phyloP scores from a whole-genome alignment of 2,797 vertebrate species.

The Pagetopsis macropterus region DNA sequence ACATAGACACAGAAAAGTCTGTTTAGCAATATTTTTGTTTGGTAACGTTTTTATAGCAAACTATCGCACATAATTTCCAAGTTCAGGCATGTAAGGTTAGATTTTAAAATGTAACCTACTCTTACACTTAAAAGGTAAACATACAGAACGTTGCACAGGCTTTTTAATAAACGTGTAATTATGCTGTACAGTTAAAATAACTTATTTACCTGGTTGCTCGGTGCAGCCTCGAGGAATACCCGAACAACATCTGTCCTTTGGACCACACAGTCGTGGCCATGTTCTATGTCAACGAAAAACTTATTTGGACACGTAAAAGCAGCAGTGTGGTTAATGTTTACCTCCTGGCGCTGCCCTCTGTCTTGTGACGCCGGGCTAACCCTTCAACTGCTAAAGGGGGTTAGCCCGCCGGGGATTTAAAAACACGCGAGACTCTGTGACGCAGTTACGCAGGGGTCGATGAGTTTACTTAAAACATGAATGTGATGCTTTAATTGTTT shows the following conservation, averaged over 20 bases:
- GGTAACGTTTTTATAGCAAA: neutral
- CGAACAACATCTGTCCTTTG: constrained; percentile 30
- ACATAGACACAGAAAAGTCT: neutral
- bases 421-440: constrained; percentile 37
- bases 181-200: neutral
- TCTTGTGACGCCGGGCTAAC: neutral
- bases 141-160: neutral
- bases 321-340: constrained; percentile 66
- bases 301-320: constrained; percentile 13
- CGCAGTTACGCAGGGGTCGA: constrained; percentile 8
- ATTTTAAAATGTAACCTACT: neutral
- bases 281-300: constrained; percentile 18
- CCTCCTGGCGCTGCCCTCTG: neutral
- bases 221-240: constrained; percentile 29
- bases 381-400: neutral
- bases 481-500: neutral
- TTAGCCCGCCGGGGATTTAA: constrained; percentile 36
- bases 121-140: neutral
- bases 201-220: constrained; percentile 52
- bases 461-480: constrained; percentile 8
- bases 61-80: neutral
- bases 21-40: neutral
- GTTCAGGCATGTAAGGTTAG: too few species aligned
- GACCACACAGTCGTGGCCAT: constrained; percentile 63
- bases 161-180: neutral